phyloP scores from a whole-genome alignment of 53 echinoderm and acorn worm species.

The Paelopatides confundens region DNA sequence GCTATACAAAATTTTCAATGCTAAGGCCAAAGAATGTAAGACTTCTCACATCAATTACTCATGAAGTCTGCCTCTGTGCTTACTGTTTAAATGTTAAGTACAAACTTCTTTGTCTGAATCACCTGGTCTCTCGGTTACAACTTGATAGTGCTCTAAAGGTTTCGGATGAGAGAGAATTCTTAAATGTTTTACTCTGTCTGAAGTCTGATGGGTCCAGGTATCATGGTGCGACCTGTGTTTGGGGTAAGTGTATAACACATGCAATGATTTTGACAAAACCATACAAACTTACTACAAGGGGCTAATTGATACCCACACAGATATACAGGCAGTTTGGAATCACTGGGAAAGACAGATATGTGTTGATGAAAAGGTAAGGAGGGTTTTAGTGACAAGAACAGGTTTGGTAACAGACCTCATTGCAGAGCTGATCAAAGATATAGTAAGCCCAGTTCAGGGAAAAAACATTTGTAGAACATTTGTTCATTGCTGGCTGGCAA shows the following conservation, averaged over 20 bases:
- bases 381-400: no score
- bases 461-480: no score
- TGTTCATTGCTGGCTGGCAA: no score
- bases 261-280: not conserved
- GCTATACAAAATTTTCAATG: not conserved
- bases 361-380: no score
- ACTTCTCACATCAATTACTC: not conserved
- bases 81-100: not conserved
- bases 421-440: no score
- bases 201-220: not conserved
- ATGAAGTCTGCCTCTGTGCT: not conserved
- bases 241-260: not conserved
- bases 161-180: not conserved
- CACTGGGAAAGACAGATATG: no score
- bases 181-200: not conserved
- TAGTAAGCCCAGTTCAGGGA: no score
- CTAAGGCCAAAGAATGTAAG: not conserved
- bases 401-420: no score
- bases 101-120: not conserved
- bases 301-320: not conserved
- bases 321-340: not conserved
- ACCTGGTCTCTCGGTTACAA: not conserved
- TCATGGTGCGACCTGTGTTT: not conserved
- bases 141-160: not conserved
- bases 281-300: not conserved